Percentiles rank a stretch among this genome's conserved stretches.
phyloP scores from a whole-genome alignment of 2,113 vertebrate genomes.

The Halichoeres trimaculatus region DNA sequence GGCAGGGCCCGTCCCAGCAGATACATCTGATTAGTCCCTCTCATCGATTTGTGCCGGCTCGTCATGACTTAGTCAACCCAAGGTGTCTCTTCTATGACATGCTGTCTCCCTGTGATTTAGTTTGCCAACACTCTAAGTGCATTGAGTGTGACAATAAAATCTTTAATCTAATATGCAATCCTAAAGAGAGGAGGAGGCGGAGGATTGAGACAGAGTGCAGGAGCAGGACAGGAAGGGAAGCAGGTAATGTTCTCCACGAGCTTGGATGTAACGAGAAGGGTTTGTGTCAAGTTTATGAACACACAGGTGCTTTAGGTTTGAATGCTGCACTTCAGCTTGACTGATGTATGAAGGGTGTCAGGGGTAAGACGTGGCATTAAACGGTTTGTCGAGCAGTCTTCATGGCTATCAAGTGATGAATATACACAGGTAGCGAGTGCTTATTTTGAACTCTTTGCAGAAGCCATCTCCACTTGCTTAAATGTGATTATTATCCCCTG shows the following conservation, averaged over 20 bases:
- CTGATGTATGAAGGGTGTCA: slow-evolving; percentile 10
- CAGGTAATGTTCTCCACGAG: slow-evolving; percentile 56
- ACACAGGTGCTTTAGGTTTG: slow-evolving; percentile 10
- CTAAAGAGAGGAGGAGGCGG: slow-evolving; percentile 65
- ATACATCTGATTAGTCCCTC: slow-evolving; percentile 81
- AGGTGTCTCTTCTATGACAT: slow-evolving; percentile 83
- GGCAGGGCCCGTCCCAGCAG: slow-evolving; percentile 71
- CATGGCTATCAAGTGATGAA: slow-evolving; percentile 11
- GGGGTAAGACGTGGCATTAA: slow-evolving; percentile 6
- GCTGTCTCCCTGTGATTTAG: slow-evolving; percentile 79
- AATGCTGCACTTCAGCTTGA: slow-evolving; percentile 14
- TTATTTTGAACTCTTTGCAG: slow-evolving; percentile 25
- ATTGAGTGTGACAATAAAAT: slow-evolving; percentile 83
- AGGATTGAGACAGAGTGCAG: slow-evolving; percentile 55
- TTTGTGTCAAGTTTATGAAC: slow-evolving; percentile 57
- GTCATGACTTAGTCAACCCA: slow-evolving; percentile 80
- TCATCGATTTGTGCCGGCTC: slow-evolving; percentile 80
- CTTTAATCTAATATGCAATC: slow-evolving; percentile 82
- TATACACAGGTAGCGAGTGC: not conserved
- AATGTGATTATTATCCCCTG: slow-evolving; percentile 46
- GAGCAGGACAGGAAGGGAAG: slow-evolving; percentile 18
- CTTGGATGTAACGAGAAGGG: slow-evolving; percentile 65
- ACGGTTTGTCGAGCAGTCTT: slow-evolving; percentile 28
- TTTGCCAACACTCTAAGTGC: slow-evolving; percentile 82
- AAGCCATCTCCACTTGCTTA: slow-evolving; percentile 12